Evolutionary conservation across 2,888 invertebrate species (phyloP), one percentile per base, ranked within the genome.

Genomic region (Lasioglossum calceatum): DNA sequence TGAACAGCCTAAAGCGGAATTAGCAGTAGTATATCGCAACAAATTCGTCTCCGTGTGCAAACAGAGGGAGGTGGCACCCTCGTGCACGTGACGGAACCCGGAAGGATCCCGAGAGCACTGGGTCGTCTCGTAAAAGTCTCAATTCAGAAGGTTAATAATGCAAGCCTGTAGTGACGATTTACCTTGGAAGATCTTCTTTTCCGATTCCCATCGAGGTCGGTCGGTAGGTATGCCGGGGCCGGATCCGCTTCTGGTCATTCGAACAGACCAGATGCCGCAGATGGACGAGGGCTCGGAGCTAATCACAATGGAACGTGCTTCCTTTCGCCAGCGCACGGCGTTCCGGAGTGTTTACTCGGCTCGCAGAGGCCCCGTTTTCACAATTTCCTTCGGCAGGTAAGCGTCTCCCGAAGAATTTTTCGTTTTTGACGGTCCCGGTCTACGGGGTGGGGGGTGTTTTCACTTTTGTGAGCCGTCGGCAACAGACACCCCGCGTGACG

Each of bases 191-290:
- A 14, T 27, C 27, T 27, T 64, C 67, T 84, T 47, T 77, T 23
- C 36, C 64, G 77, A 44, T 77, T 84, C 84, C 84, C 84, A 58
- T 84, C 83, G 58, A 77, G n/a, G 39, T 44, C 19, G 27, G 32
- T 10, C 19, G 19, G 27, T 58, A 74, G 39, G 58, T 70, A 39
- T 70, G 39, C 23, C 36, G 36, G 36, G 67, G 16, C 70, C 36
- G 54, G 16, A 19, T 23, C 76, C 83, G 47, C 73, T 83, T 76
- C 84, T 79, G 79, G 85, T 85, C 85, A 67, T 77, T 81, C 44
- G 23, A 75, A 58, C 81, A 39, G 39, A 79, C 82, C 90, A 90
- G 91, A 90, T 86, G 89, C 83, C 70, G 91, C 90, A 91, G 90
- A 86, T 90, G 90, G 84, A 89, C 75, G n/a, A 44, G 44, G 27